Evolutionary conservation across 2,113 vertebrate species (phyloP).

Genomic region (Siniperca knerii): DNA sequence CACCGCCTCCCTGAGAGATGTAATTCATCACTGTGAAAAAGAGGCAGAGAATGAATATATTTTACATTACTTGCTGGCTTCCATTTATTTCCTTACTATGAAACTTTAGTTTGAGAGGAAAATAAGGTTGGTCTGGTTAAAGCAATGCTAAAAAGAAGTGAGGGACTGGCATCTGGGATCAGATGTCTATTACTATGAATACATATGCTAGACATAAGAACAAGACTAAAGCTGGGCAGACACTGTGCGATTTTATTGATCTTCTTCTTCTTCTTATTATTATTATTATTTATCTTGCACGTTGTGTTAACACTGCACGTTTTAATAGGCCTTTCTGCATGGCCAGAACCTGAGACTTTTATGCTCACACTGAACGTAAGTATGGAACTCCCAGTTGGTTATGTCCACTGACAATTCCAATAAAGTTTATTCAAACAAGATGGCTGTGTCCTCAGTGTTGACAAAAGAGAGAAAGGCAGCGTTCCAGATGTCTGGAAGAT

Average conservation of each 20-base stretch:
- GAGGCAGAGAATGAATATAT: conserved; percentile 13
- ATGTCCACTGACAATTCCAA: neutral
- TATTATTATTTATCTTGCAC: neutral
- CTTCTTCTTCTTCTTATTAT: no score
- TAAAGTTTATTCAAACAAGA: neutral
- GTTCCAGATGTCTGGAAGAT: neutral
- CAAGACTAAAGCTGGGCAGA: neutral
- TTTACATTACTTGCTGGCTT: conserved; percentile 1
- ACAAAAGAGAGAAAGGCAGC: neutral
- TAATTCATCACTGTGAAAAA: conserved; percentile 13
- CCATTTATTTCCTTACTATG: neutral
- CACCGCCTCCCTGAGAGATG: neutral
- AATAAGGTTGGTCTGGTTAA: conserved; percentile 12
- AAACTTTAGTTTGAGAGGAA: neutral
- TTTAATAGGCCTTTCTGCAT: neutral
- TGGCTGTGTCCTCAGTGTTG: neutral
- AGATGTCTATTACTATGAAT: neutral
- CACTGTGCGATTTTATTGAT: neutral
- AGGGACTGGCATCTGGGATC: neutral
- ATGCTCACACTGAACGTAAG: neutral
- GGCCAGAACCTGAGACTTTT: neutral
- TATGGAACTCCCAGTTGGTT: neutral
- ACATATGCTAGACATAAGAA: neutral
- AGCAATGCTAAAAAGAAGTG: neutral
- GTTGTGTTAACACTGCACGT: neutral